Percentiles rank a stretch among this genome's conserved stretches.
phyloP scores from a whole-genome alignment of 2,888 invertebrate genomes.

The Euzophera pinguis region DNA sequence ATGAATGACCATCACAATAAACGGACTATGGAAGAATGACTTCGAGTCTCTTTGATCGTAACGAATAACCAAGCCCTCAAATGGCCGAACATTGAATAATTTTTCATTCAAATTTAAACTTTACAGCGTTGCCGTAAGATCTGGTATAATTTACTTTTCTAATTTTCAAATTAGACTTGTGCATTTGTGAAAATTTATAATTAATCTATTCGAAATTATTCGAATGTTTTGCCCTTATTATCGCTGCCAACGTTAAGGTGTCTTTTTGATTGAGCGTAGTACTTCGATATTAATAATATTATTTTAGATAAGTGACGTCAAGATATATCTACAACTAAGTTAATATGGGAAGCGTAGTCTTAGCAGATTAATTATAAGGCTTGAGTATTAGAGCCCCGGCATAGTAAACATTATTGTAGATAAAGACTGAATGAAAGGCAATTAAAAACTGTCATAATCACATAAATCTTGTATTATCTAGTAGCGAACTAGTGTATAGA shows the following conservation, averaged over 20 bases:
- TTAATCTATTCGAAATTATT: conserved; percentile 9
- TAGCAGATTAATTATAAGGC: conserved; percentile 6
- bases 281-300: conserved; percentile 5
- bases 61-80: conserved; percentile 8
- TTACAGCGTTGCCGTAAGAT: neutral
- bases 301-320: conserved; percentile 4
- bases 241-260: conserved; percentile 2
- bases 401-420: conserved; percentile 9
- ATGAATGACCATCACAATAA: conserved; percentile 9
- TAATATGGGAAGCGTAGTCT: neutral
- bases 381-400: neutral
- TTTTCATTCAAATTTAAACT: neutral
- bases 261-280: neutral
- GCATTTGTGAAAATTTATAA: conserved; percentile 4
- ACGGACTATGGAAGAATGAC: conserved; percentile 13
- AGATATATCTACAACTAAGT: neutral
- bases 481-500: neutral
- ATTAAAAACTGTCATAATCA: conserved; percentile 1
- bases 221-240: conserved; percentile 4
- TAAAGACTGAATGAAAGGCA: conserved; percentile 6
- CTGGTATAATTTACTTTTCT: neutral
- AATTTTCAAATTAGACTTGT: conserved; percentile 7
- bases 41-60: conserved; percentile 12
- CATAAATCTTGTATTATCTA: conserved; percentile 13
- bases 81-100: conserved; percentile 8